phyloP scores from a whole-genome alignment of 2,888 invertebrate species.

The Melanchra persicariae region DNA sequence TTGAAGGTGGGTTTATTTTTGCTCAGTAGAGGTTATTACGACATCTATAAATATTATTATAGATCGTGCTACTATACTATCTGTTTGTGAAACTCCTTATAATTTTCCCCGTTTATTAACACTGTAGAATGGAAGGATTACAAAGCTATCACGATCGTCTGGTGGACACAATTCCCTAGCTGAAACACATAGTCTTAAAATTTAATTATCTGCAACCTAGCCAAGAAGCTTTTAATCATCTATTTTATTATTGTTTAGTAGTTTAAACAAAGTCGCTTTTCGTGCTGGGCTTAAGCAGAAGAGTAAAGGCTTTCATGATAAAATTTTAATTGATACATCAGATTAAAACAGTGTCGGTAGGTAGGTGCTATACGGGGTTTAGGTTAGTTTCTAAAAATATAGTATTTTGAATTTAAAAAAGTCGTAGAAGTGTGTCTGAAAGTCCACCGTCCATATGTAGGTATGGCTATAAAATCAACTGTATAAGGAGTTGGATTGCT shows the following conservation, averaged over 20 bases:
- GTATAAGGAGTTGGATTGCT: background rate
- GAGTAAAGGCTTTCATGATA: background rate
- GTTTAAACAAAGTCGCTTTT: background rate
- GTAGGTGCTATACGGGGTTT: too few relatives aligned
- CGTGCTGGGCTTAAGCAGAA: background rate
- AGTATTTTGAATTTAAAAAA: too few relatives aligned
- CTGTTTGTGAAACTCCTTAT: background rate
- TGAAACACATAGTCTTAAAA: background rate
- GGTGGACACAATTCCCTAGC: background rate
- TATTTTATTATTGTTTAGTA: background rate
- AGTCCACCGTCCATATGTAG: too few relatives aligned
- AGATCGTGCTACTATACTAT: background rate
- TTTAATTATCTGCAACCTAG: background rate
- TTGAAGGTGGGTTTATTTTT: too few relatives aligned
- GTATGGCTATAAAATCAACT: background rate
- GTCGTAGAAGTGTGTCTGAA: too few relatives aligned
- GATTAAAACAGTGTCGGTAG: background rate
- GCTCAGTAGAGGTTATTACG: too few relatives aligned
- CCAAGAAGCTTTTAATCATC: background rate
- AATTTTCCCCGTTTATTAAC: background rate
- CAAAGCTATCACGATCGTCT: background rate
- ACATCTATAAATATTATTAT: too few relatives aligned
- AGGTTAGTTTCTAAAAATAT: too few relatives aligned
- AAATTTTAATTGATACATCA: background rate
- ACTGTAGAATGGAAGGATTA: background rate